These are phyloP conservation scores for Platorchestia sp. DNA, from an alignment of 1,140 invertebrate genomes.

Conservation along the genomic window DNA sequence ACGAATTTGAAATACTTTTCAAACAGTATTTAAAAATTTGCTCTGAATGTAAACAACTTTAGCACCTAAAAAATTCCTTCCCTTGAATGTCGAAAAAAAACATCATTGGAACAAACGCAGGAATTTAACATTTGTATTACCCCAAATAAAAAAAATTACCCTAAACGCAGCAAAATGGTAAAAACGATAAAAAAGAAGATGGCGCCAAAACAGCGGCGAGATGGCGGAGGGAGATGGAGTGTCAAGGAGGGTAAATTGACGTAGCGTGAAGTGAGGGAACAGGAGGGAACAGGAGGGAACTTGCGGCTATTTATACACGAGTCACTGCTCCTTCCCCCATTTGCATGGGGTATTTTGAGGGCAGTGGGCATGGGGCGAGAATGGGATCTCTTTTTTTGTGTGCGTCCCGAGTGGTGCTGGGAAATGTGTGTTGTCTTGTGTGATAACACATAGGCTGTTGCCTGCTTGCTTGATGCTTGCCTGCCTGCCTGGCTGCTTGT, in stretches of 20 bases:
- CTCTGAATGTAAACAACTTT: no score
- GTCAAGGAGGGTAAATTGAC: conserved; percentile 19
- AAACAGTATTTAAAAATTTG: no score
- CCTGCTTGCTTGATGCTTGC: no score
- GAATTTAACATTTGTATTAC: neutral
- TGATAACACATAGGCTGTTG: no score
- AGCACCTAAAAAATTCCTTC: no score
- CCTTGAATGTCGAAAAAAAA: no score
- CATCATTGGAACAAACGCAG: no score
- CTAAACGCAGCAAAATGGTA: neutral
- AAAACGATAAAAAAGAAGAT: neutral
- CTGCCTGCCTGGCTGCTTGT: no score
- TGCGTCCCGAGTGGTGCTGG: no score
- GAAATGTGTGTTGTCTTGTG: no score
- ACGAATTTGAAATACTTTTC: no score
- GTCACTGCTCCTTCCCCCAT: neutral
- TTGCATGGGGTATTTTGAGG: conserved; percentile 14
- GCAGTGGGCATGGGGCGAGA: neutral
- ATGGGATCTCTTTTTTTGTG: neutral
- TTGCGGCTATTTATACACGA: neutral
- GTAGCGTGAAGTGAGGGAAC: conserved; percentile 30
- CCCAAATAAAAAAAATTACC: neutral
- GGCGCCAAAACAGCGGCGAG: neutral
- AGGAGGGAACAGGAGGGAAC: neutral
- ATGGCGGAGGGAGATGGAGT: neutral